Percentiles rank a stretch among this genome's conserved stretches.
Conservation (phyloP, 2,797 vertebrate species). For the Chromis chromis region DNA sequence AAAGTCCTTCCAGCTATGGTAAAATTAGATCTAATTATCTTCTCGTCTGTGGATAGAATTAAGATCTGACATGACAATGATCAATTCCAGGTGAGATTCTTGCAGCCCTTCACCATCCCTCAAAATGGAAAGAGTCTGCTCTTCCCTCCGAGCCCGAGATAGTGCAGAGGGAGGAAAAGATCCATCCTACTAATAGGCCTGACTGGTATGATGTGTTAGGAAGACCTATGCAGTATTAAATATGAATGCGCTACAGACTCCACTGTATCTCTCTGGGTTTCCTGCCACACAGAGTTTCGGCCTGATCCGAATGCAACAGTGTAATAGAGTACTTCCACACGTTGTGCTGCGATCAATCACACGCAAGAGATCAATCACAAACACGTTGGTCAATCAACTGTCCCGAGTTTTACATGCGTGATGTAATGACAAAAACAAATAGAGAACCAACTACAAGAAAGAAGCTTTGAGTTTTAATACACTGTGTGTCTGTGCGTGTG, state of each 20-base stretch:
- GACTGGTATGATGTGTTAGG: constrained; percentile 73
- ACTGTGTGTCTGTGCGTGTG: background rate
- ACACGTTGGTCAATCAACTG: constrained; percentile 63
- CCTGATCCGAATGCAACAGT: constrained; percentile 45
- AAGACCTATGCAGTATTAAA: constrained; percentile 76
- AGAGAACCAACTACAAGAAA: background rate
- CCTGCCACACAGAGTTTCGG: constrained; percentile 55
- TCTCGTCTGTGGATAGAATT: constrained; percentile 67
- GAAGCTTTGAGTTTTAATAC: background rate
- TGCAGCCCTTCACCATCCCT: constrained; percentile 61
- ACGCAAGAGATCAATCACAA: constrained; percentile 67
- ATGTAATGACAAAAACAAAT: constrained; percentile 44
- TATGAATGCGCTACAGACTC: constrained; percentile 74
- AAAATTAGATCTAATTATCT: constrained; percentile 80
- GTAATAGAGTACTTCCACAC: constrained; percentile 70
- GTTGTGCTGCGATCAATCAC: constrained; percentile 44
- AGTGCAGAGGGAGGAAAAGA: constrained; percentile 58
- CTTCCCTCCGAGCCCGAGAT: constrained; percentile 44
- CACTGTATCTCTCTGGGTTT: constrained; percentile 47
- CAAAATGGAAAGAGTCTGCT: constrained; percentile 59
- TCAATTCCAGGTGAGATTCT: constrained; percentile 76
- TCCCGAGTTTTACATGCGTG: constrained; percentile 56
- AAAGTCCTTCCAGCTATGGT: constrained; percentile 68
- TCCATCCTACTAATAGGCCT: constrained; percentile 74
- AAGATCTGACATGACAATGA: constrained; percentile 77